These are phyloP conservation scores for Rousettus madagascariensis DNA, from an alignment of 2,797 vertebrate genomes.

Conservation along the genomic window DNA sequence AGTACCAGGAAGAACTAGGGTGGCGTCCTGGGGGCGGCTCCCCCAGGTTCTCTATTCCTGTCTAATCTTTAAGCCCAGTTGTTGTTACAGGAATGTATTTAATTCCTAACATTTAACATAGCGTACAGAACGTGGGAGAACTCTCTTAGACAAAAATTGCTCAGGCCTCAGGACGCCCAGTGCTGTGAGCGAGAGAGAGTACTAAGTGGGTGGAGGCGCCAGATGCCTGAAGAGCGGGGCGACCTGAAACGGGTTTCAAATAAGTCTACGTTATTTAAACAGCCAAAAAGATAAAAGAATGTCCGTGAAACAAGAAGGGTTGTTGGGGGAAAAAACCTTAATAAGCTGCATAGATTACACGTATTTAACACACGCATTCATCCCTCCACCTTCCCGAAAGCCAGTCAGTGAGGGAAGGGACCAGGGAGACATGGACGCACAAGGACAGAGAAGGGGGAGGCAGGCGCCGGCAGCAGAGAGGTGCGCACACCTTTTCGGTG, in stretches of 20 bases:
- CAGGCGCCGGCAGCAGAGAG: neutral
- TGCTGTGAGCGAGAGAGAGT: neutral
- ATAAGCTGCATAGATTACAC: no score
- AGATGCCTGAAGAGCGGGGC: neutral
- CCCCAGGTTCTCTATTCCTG: neutral
- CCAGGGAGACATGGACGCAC: no score
- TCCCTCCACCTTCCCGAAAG: neutral
- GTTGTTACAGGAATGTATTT: neutral
- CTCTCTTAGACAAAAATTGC: neutral
- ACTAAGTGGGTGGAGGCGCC: neutral
- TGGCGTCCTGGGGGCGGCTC: neutral
- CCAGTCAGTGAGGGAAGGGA: neutral
- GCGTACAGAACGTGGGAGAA: neutral
- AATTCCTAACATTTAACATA: neutral
- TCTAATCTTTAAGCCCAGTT: neutral
- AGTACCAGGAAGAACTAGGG: neutral
- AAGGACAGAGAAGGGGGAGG: neutral
- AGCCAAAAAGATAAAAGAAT: neutral
- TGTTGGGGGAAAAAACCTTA: neutral
- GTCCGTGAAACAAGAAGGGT: neutral
- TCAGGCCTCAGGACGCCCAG: neutral
- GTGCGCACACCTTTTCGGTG: neutral
- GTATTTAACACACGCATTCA: neutral
- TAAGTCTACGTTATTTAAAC: neutral
- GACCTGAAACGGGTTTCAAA: neutral